Percentiles rank a stretch among this genome's conserved stretches.
phyloP scores from a whole-genome alignment of 1,140 invertebrate genomes.

The Lucilia cuprina region DNA sequence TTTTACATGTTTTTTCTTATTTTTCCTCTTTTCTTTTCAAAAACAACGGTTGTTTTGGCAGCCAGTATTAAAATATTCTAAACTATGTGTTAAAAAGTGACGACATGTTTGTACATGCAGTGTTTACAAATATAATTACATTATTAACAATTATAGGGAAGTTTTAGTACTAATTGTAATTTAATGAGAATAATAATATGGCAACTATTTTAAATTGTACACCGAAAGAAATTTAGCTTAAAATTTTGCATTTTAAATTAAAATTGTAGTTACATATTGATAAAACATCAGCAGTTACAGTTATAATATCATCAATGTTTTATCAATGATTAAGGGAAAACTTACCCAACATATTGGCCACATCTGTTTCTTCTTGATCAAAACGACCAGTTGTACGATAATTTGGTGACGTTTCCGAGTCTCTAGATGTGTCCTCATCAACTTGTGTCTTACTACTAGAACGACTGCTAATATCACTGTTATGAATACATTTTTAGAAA shows the following conservation, averaged over 20 bases:
- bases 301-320: too few species aligned
- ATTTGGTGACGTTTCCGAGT: conserved; percentile 87
- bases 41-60: background rate
- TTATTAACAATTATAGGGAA: too few species aligned
- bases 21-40: background rate
- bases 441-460: conserved; percentile 70
- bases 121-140: background rate
- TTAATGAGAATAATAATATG: too few species aligned
- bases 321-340: background rate
- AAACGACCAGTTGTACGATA: conserved; percentile 79
- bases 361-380: conserved; percentile 94
- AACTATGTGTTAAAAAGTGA: conserved; percentile 18
- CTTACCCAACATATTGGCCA: conserved; percentile 92
- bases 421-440: conserved; percentile 88
- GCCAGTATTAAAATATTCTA: background rate
- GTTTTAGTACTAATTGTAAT: too few species aligned
- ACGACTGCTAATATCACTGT: conserved; percentile 63
- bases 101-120: background rate
- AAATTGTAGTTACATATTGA: too few species aligned
- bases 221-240: too few species aligned
- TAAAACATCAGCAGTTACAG: too few species aligned
- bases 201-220: background rate
- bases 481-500: background rate
- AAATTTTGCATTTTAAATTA: too few species aligned
- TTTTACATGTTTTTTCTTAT: background rate